A percentile compares a stretch with the other conserved stretches of the same genome.
Conservation (phyloP, 2,888 invertebrate species). For the Acrobasis suavella region DNA sequence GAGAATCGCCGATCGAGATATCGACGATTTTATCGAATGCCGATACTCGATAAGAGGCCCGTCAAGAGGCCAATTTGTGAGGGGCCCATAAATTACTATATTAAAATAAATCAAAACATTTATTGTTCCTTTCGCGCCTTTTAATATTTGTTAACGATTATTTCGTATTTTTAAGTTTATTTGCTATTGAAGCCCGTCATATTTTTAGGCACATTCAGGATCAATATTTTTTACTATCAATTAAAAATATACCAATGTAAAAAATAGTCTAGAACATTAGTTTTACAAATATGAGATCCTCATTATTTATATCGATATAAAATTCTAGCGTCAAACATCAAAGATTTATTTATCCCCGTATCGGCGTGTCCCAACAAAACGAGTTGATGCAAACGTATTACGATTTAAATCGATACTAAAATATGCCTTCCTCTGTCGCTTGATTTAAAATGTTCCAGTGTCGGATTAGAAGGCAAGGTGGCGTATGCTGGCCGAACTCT, state of each 20-base stretch:
- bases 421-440: conserved; percentile 37
- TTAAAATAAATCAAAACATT: conserved; percentile 78
- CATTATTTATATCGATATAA: not conserved
- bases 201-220: not conserved
- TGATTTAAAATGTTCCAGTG: conserved; percentile 30
- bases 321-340: conserved; percentile 19
- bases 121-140: conserved; percentile 78
- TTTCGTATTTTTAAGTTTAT: conserved; percentile 4
- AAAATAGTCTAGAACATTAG: too few species aligned
- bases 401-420: conserved; percentile 32
- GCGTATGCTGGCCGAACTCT: too few species aligned
- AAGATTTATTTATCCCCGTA: conserved; percentile 22
- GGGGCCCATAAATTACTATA: conserved; percentile 77
- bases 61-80: conserved; percentile 77
- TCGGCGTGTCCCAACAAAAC: not conserved
- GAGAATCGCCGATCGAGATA: conserved; percentile 40
- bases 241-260: too few species aligned
- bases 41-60: conserved; percentile 68
- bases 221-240: not conserved
- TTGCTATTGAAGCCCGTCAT: not conserved
- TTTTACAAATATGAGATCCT: too few species aligned
- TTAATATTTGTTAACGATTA: conserved; percentile 6
- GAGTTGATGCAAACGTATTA: conserved; percentile 20
- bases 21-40: conserved; percentile 68
- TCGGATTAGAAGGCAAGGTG: too few species aligned